Conservation (phyloP, 2,113 vertebrate species). For the Podilymbus podiceps region DNA sequence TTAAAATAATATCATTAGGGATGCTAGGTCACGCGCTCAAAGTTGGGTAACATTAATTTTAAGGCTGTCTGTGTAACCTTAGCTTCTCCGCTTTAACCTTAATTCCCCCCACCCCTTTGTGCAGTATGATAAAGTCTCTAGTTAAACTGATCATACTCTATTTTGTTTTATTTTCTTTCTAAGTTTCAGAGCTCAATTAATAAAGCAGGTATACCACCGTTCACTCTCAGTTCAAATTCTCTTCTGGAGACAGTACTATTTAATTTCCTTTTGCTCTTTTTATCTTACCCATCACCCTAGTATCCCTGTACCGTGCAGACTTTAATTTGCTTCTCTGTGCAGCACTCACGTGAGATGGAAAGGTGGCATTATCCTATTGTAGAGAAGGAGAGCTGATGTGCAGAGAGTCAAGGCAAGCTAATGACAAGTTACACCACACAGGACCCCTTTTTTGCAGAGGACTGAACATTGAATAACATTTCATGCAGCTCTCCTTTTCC, state of each 20-base stretch:
- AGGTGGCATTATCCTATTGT: not conserved
- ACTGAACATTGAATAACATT: not conserved
- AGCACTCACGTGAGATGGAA: not conserved
- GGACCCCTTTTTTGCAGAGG: not conserved
- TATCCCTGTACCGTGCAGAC: not conserved
- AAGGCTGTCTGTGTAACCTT: not conserved
- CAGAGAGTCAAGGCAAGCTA: not conserved
- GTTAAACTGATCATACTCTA: not conserved
- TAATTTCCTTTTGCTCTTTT: conserved; percentile 17
- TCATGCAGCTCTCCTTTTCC: not conserved
- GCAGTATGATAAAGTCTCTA: not conserved
- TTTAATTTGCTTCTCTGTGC: not conserved
- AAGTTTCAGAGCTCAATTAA: not conserved
- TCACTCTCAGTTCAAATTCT: not conserved
- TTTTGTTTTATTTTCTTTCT: not conserved
- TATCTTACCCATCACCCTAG: not conserved
- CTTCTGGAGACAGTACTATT: not conserved
- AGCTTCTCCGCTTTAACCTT: not conserved
- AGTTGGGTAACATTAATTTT: not conserved
- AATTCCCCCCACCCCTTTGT: not conserved
- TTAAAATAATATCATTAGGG: conserved; percentile 33
- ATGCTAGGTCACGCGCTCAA: not conserved
- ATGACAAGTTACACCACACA: not conserved
- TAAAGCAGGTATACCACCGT: not conserved
- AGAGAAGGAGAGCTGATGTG: not conserved